phyloP scores from a whole-genome alignment of 2,113 vertebrate genomes.

The Isurus oxyrinchus region DNA sequence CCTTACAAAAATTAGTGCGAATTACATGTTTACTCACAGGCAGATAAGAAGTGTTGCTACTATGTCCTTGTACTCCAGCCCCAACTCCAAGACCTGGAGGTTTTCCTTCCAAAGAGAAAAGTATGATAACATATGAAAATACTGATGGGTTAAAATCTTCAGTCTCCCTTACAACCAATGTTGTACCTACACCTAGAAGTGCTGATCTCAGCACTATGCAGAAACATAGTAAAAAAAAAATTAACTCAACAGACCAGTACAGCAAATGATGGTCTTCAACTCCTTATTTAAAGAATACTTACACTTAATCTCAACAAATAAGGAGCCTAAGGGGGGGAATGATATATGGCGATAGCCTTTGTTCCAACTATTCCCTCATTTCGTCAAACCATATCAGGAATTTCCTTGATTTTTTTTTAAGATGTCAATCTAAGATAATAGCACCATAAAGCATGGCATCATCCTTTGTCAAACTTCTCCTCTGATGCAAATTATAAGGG shows the following conservation, averaged over 20 bases:
- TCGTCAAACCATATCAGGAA: neutral
- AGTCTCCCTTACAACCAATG: neutral
- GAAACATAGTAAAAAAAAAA: neutral
- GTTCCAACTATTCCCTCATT: neutral
- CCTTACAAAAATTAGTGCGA: neutral
- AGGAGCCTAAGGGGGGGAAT: too few species aligned
- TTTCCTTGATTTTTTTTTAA: neutral
- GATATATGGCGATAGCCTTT: neutral
- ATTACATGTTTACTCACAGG: conserved; percentile 13
- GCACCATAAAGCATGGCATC: neutral
- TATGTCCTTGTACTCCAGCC: conserved; percentile 14
- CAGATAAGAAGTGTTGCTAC: neutral
- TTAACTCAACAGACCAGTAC: neutral
- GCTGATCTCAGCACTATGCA: neutral
- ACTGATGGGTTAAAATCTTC: neutral
- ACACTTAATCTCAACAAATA: neutral
- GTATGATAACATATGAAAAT: neutral
- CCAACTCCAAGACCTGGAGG: neutral
- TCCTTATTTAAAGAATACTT: neutral
- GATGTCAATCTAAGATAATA: neutral
- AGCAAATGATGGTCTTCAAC: neutral
- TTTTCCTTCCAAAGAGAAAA: conserved; percentile 21
- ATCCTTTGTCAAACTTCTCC: neutral
- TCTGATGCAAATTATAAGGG: neutral
- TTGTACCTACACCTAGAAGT: neutral